phyloP scores from a whole-genome alignment of 2,113 vertebrate species.

The Prionailurus viverrinus region DNA sequence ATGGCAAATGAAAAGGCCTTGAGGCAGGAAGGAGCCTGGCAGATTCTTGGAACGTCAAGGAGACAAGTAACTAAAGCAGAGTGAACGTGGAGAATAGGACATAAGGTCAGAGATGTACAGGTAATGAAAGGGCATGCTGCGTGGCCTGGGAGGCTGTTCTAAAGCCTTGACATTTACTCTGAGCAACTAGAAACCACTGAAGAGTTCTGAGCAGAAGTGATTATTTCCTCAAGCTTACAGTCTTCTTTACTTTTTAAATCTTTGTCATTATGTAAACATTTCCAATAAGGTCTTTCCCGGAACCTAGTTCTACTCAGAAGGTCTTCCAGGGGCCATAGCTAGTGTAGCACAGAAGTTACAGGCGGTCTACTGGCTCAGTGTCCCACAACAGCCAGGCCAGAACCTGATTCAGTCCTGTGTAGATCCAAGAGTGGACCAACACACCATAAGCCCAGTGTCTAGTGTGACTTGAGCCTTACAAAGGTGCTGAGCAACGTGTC shows the following conservation, averaged over 20 bases:
- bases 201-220: background rate
- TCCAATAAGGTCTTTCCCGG: background rate
- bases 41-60: background rate
- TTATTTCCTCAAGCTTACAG: background rate
- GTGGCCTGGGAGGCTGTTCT: background rate
- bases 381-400: background rate
- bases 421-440: background rate
- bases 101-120: background rate
- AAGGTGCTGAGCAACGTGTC: background rate
- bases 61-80: background rate
- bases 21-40: background rate
- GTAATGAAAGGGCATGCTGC: background rate
- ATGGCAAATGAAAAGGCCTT: background rate
- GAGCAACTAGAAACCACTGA: background rate
- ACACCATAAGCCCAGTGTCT: background rate
- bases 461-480: background rate
- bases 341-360: background rate
- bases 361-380: background rate
- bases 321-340: background rate
- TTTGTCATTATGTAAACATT: background rate
- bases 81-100: background rate
- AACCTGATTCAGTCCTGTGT: background rate
- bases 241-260: background rate
- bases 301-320: background rate
- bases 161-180: background rate